Base-by-base conservation (phyloP, 2,888 invertebrate genomes). In the Teinopalpus imperialis region DNA sequence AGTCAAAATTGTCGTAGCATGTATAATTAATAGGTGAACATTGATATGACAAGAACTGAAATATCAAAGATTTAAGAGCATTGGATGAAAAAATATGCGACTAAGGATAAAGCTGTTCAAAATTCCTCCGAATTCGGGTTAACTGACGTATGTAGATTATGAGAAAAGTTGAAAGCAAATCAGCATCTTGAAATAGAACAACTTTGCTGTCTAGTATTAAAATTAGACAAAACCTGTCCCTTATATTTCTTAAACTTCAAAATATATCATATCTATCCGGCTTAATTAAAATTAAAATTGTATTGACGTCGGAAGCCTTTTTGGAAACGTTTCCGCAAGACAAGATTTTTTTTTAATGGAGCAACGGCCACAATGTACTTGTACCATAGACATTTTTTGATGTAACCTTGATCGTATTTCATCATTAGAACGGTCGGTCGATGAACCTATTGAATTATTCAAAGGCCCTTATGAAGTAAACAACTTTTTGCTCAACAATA, bases 321-420 rank as follows among this genome's bases (percentile, higher is more conserved):
- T 35, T 35, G 1, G 52, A 53, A 53, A 52, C 14, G 41, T 35
- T 55, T 68, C 69, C 70, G 72, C 69, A 65, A 63, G 49, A 13
- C 30, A 18, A 16, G 23, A 37, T 51, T 51, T 56, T 57, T 57
- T 57, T 61, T 56, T 51, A 50, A 59, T 71, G 74, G 73, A 72
- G 73, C 71, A 66, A 62, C 60, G 70, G 56, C 61, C 62, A 51
- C 54, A 10, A 51, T 55, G 51, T 74, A 69, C 77, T 75, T 45
- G 81, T 75, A 68, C 51, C 60, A 66, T n/a, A n/a, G n/a, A n/a
- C n/a, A n/a, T n/a, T n/a, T n/a, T 69, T n/a, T n/a, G n/a, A n/a
- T 70, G 74, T 76, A 81, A 80, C 82, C 82, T 82, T 66, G n/a
- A 51, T 54, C 55, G 61, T 74, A 74, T 76, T 77, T 78, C 78